A percentile compares a stretch with the other conserved stretches of the same genome.
These are phyloP conservation scores for Vireo griseus DNA, from an alignment of 2,797 vertebrate species.

Conservation along the genomic window DNA sequence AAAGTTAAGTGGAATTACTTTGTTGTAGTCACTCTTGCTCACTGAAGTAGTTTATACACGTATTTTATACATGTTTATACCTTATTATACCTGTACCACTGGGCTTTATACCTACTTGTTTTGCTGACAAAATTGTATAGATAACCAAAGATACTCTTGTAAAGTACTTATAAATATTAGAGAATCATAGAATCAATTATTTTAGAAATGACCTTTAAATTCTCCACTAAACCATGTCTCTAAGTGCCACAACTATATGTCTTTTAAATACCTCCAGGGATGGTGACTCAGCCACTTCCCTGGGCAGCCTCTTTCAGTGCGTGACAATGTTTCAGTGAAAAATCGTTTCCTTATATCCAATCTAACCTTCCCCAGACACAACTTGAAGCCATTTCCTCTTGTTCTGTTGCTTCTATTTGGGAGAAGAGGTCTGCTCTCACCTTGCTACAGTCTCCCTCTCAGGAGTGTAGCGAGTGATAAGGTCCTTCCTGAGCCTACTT, in stretches of 20 bases:
- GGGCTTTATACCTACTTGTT: neutral
- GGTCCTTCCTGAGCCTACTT: neutral
- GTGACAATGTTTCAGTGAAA: neutral
- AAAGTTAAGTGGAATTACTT: neutral
- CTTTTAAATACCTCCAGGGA: neutral
- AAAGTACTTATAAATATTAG: neutral
- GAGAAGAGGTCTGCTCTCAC: fast-evolving
- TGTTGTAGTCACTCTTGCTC: neutral
- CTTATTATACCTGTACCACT: neutral
- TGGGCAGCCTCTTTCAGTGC: neutral
- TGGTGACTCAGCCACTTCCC: neutral
- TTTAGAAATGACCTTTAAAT: neutral
- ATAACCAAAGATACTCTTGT: neutral
- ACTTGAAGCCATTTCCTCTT: neutral
- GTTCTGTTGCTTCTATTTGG: fast-evolving
- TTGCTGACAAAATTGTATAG: neutral
- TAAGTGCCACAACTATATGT: neutral
- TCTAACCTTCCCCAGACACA: neutral
- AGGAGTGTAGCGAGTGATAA: too few species aligned
- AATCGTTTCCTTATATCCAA: neutral
- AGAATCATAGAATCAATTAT: neutral
- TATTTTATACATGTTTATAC: too few species aligned
- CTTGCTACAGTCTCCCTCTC: neutral
- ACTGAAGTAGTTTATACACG: neutral
- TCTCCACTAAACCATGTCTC: neutral